Conservation (phyloP, 1,140 invertebrate species). For the Danaus melanippus region DNA sequence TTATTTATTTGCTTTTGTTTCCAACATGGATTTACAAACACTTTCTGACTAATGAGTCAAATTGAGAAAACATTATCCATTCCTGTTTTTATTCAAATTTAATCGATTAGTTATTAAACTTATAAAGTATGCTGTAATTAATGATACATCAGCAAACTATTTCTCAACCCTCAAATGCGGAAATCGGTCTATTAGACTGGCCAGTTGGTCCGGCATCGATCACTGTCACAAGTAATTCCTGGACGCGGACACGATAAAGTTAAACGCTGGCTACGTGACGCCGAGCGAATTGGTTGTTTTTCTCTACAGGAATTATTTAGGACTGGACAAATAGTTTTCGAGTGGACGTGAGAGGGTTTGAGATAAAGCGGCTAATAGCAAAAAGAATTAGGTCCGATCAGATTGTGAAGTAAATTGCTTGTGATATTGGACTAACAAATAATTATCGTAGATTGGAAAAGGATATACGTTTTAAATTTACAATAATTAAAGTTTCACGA, state of each 20-base stretch:
- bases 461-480: too few species aligned
- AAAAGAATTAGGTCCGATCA: constrained; percentile 25
- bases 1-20: constrained; percentile 8
- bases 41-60: too few species aligned
- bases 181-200: constrained; percentile 26
- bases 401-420: constrained; percentile 9
- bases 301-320: constrained; percentile 39
- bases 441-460: too few species aligned
- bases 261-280: constrained; percentile 41
- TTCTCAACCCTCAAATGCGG: constrained; percentile 19
- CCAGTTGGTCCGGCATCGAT: constrained; percentile 36
- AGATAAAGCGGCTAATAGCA: constrained; percentile 40
- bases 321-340: constrained; percentile 49
- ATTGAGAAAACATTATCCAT: too few species aligned
- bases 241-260: constrained; percentile 39
- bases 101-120: too few species aligned
- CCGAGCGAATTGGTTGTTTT: constrained; percentile 39
- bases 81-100: too few species aligned
- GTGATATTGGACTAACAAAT: too few species aligned
- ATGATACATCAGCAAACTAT: constrained; percentile 11
- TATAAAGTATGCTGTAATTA: constrained; percentile 8
- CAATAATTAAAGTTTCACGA: too few species aligned
- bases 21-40: background rate
- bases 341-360: constrained; percentile 43
- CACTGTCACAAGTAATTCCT: constrained; percentile 55